Percentiles rank a stretch among this genome's conserved stretches.
Conservation (phyloP, 2,797 vertebrate species). For the Nannoperca australis region DNA sequence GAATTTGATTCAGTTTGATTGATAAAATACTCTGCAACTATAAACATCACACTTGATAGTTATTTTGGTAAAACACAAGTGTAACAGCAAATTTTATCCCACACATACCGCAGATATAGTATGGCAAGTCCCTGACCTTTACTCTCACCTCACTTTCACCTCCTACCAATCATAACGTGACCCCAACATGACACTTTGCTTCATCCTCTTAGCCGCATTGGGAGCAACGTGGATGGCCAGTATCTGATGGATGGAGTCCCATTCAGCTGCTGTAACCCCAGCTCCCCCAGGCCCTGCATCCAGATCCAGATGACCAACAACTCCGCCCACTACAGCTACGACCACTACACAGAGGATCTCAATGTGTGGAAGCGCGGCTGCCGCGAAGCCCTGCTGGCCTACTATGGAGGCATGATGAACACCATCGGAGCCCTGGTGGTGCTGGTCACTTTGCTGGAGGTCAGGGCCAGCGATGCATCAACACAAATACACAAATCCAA, state of each 20-base stretch:
- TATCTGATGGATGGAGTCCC: slow-evolving; percentile 97
- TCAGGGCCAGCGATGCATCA: slow-evolving; percentile 73
- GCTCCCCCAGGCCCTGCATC: slow-evolving; percentile 96
- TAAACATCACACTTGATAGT: not conserved
- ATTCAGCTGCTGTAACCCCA: slow-evolving; percentile 99
- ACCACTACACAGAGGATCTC: slow-evolving; percentile 97
- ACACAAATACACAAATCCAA: slow-evolving; percentile 16
- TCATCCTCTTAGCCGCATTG: slow-evolving; percentile 89
- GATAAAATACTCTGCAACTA: not conserved
- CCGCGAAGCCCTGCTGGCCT: slow-evolving; percentile 89
- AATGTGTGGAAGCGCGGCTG: slow-evolving; percentile 95
- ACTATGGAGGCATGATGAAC: slow-evolving; percentile 95
- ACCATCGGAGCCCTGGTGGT: slow-evolving; percentile 89
- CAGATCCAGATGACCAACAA: slow-evolving; percentile 97
- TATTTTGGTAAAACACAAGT: not conserved
- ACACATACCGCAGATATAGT: not conserved
- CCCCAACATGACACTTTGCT: slow-evolving; percentile 33
- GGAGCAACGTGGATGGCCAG: slow-evolving; percentile 96
- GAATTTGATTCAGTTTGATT: not conserved
- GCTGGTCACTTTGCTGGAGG: slow-evolving; percentile 92
- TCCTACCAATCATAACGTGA: slow-evolving; percentile 16
- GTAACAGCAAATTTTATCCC: slow-evolving; percentile 4
- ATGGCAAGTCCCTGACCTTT: slow-evolving; percentile 1
- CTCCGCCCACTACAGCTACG: slow-evolving; percentile 97
- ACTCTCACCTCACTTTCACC: slow-evolving; percentile 14